These are phyloP conservation scores for Tamias sibiricus DNA, from an alignment of 2,113 vertebrate genomes.

Conservation along the genomic window DNA sequence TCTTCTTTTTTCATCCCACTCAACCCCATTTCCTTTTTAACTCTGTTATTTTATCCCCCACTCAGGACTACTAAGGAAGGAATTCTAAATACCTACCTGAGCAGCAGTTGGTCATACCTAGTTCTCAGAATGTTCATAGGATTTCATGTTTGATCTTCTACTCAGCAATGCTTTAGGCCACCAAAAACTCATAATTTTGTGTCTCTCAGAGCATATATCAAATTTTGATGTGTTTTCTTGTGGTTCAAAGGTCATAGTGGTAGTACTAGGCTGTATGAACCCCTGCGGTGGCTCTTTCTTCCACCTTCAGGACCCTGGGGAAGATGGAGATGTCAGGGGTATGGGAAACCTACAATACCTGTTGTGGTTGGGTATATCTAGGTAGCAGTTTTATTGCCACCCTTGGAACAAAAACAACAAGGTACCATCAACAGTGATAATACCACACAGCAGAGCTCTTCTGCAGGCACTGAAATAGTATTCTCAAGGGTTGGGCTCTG, in stretches of 20 bases:
- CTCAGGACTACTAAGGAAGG: not conserved
- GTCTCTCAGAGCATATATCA: not conserved
- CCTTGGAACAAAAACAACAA: not conserved
- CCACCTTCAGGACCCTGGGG: not conserved
- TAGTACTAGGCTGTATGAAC: not conserved
- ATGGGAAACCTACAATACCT: not conserved
- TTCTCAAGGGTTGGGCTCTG: not conserved
- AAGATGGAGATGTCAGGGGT: not conserved
- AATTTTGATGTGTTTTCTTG: slow-evolving; percentile 11
- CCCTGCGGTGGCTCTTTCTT: not conserved
- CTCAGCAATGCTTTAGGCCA: not conserved
- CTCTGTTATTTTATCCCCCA: not conserved
- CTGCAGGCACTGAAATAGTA: not conserved
- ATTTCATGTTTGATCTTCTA: not conserved
- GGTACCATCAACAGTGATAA: not conserved
- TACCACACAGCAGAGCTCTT: not conserved
- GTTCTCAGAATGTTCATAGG: not conserved
- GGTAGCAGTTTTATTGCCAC: not conserved
- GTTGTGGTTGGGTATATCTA: not conserved
- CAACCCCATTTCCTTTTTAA: not conserved
- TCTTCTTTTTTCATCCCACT: not conserved
- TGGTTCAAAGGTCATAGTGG: not conserved
- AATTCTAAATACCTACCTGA: not conserved
- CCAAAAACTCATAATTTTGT: not conserved
- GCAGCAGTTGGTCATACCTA: not conserved